Evolutionary conservation across 1,140 invertebrate genomes (phyloP).

Genomic region (Pararge aegeria): DNA sequence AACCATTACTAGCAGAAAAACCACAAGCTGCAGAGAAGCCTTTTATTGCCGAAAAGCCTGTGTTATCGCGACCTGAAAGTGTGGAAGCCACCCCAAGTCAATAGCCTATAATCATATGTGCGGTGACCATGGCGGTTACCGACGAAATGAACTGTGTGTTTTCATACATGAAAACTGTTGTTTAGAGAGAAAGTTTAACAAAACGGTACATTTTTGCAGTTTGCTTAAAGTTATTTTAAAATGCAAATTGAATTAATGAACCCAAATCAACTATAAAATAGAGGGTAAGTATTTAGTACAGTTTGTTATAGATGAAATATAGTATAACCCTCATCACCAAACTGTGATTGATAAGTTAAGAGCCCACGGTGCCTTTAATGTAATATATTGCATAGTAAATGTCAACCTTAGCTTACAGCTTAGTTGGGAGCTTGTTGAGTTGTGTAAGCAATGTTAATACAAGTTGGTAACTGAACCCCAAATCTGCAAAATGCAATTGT

Average conservation of each 20-base stretch:
- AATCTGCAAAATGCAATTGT: no score
- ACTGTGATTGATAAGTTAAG: no score
- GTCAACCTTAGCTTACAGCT: no score
- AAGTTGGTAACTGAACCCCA: no score
- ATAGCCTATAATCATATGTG: conserved; percentile 60
- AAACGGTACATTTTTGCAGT: conserved; percentile 23
- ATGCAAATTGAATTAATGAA: conserved; percentile 18
- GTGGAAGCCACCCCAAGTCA: conserved; percentile 57
- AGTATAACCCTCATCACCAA: neutral
- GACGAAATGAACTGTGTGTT: conserved; percentile 63
- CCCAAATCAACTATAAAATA: conserved; percentile 18
- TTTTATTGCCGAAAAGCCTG: conserved; percentile 49
- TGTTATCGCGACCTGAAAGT: conserved; percentile 51
- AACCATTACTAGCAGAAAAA: conserved; percentile 34
- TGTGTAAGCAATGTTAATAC: no score
- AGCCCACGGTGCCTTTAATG: no score
- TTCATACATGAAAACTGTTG: conserved; percentile 67
- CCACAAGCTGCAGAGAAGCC: conserved; percentile 52
- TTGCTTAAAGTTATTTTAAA: conserved; percentile 23
- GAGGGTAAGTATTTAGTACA: conserved; percentile 25
- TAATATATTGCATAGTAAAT: no score
- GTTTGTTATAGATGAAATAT: conserved; percentile 17
- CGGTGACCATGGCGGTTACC: conserved; percentile 35
- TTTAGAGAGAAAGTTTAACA: conserved; percentile 45
- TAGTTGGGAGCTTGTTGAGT: no score